Evolutionary conservation across 2,113 vertebrate species (phyloP).

Genomic region (Okapia johnstoni): DNA sequence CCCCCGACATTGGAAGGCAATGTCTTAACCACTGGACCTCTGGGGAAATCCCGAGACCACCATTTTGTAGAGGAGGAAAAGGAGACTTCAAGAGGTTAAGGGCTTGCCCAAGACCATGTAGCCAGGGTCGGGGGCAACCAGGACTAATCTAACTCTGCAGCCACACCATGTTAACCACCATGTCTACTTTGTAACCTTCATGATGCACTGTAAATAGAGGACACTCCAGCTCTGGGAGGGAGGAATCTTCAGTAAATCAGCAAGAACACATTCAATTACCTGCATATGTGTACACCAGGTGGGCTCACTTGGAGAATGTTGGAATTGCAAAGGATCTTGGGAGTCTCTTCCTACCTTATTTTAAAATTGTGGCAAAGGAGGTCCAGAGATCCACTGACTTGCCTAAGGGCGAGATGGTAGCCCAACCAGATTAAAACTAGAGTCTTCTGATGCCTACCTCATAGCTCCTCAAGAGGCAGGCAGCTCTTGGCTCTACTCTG

Average conservation of each 20-base stretch:
- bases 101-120: not conserved
- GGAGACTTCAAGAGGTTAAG: not conserved
- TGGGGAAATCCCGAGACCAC: not conserved
- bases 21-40: not conserved
- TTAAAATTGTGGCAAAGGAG: not conserved
- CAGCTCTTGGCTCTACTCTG: not conserved
- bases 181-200: not conserved
- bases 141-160: not conserved
- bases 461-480: not conserved
- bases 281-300: not conserved
- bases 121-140: not conserved
- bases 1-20: not conserved
- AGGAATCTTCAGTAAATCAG: not conserved
- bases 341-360: not conserved
- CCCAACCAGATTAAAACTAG: not conserved
- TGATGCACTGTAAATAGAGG: not conserved
- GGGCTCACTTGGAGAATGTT: not conserved
- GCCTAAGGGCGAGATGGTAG: not conserved
- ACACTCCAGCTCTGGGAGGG: not conserved
- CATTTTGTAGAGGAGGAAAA: not conserved
- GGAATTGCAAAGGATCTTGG: not conserved
- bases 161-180: not conserved
- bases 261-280: not conserved
- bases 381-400: not conserved
- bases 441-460: not conserved